These are phyloP conservation scores for Hydrotaea diabolus DNA, from an alignment of 2,888 invertebrate genomes.

Conservation along the genomic window DNA sequence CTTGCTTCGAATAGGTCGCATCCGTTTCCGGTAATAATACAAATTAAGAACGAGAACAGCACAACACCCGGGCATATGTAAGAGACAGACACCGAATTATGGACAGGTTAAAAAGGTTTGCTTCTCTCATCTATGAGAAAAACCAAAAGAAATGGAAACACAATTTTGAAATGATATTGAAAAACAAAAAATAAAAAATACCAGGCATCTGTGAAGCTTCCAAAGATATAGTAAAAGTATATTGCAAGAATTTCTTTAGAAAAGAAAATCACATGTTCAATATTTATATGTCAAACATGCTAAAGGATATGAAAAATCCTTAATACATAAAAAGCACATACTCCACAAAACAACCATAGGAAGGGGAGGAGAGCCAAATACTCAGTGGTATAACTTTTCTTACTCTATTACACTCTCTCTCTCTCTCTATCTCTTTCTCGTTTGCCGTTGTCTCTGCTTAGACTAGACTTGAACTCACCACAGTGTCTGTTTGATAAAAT, in stretches of 20 bases:
- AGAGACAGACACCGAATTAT: neutral
- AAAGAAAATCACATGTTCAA: slow-evolving; percentile 57
- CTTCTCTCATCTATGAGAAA: no score
- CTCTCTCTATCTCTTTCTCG: no score
- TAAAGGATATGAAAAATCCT: slow-evolving; percentile 12
- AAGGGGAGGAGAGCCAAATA: slow-evolving; percentile 3
- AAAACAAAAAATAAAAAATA: neutral
- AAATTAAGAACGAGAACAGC: slow-evolving; percentile 9
- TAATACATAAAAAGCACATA: neutral
- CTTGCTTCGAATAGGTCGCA: slow-evolving; percentile 49
- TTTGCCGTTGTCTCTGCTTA: no score
- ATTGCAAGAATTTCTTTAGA: neutral
- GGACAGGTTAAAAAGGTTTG: neutral
- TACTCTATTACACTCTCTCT: neutral
- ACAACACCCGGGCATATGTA: neutral
- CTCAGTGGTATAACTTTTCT: no score
- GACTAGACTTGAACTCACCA: slow-evolving; percentile 32
- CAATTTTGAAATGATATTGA: no score
- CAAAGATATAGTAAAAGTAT: neutral
- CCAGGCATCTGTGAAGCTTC: neutral
- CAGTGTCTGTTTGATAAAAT: neutral
- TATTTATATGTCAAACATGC: slow-evolving; percentile 59
- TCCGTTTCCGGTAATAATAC: slow-evolving; percentile 23
- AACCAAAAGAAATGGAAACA: neutral
- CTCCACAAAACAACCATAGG: neutral